phyloP scores from a whole-genome alignment of 2,888 invertebrate species.

The Cephus sareptanus region DNA sequence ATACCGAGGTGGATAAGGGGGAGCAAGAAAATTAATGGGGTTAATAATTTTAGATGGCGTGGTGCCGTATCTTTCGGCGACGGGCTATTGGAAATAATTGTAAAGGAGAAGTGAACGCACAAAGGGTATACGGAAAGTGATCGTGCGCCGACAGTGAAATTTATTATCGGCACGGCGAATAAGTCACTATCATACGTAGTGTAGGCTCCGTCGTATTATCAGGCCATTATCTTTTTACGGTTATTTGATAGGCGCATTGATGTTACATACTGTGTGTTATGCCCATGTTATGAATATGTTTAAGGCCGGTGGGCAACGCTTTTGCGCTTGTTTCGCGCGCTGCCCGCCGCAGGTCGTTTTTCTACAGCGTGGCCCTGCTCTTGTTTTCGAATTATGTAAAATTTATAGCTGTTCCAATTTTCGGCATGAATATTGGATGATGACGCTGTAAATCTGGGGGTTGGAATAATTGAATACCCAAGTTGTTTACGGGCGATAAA shows the following conservation, averaged over 20 bases:
- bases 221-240: slow-evolving; percentile 10
- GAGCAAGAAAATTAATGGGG: not conserved
- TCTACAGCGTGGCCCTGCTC: slow-evolving; percentile 7
- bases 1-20: not conserved
- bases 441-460: slow-evolving; percentile 22
- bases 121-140: not conserved
- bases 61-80: not conserved
- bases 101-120: not conserved
- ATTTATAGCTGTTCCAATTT: slow-evolving; percentile 28
- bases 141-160: not conserved
- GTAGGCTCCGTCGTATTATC: slow-evolving; percentile 5
- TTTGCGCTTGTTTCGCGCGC: slow-evolving; percentile 3
- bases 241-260: slow-evolving; percentile 4
- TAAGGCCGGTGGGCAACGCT: not conserved
- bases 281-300: slow-evolving; percentile 8
- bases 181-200: not conserved
- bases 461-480: slow-evolving; percentile 23
- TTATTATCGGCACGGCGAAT: not conserved
- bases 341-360: slow-evolving; percentile 8
- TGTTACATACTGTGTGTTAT: not conserved
- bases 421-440: slow-evolving; percentile 25
- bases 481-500: slow-evolving; percentile 26
- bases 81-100: not conserved
- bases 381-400: slow-evolving; percentile 20
- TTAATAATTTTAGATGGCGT: not conserved